These are phyloP conservation scores for Microcebus murinus DNA, from an alignment of 2,113 vertebrate species.

Conservation along the genomic window DNA sequence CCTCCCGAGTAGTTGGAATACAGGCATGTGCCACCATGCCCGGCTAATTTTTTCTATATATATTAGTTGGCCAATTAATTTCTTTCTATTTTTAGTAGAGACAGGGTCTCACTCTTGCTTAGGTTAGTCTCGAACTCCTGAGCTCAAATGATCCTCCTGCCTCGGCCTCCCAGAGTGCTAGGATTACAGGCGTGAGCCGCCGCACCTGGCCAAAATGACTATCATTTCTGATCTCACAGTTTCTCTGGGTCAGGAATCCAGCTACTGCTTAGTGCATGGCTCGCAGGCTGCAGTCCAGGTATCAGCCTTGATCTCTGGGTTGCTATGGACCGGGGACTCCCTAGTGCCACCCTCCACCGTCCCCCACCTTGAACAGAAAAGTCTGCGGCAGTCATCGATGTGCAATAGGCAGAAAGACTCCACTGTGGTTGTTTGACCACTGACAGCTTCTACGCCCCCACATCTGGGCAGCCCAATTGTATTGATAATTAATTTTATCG, in stretches of 20 bases:
- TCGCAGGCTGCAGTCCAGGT: neutral
- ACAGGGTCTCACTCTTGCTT: no score
- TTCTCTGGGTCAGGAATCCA: neutral
- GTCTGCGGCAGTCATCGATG: neutral
- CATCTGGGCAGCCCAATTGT: neutral
- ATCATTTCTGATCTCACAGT: neutral
- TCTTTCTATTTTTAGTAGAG: no score
- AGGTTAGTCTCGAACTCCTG: no score
- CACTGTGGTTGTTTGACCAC: neutral
- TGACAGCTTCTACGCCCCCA: neutral
- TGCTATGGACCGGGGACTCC: neutral
- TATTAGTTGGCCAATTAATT: no score
- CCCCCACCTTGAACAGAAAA: neutral
- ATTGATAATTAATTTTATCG: no score
- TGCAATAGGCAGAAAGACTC: neutral
- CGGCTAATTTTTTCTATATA: no score
- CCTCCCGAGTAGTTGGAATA: no score
- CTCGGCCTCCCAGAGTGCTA: no score
- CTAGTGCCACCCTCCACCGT: no score
- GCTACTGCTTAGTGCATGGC: neutral
- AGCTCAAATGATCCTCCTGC: no score
- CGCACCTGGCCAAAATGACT: neutral
- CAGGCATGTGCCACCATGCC: no score
- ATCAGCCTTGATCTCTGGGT: neutral
- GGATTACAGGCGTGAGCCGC: no score